These are phyloP conservation scores for Drosophila meridiana DNA, from an alignment of 2,888 invertebrate species.

Conservation along the genomic window DNA sequence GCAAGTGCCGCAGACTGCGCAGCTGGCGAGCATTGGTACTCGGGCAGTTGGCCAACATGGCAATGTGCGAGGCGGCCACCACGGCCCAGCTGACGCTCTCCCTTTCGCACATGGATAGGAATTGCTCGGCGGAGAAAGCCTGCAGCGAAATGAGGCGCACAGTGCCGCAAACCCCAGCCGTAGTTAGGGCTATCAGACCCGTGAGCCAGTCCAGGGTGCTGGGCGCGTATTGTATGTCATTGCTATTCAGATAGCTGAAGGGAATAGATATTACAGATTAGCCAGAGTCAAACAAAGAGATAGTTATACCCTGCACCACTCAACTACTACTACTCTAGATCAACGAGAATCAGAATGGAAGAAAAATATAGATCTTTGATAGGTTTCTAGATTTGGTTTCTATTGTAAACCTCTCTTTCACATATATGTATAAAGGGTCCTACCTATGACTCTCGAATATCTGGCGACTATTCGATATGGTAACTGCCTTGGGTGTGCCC, in stretches of 20 bases:
- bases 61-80: slow-evolving; percentile 68
- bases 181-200: slow-evolving; percentile 57
- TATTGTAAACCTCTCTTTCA: no score
- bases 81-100: slow-evolving; percentile 64
- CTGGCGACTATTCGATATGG: slow-evolving; percentile 64
- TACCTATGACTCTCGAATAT: slow-evolving; percentile 65
- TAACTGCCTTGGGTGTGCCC: slow-evolving; percentile 81
- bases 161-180: slow-evolving; percentile 68
- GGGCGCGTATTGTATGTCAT: slow-evolving; percentile 69
- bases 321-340: no score
- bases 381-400: no score
- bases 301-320: neutral
- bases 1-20: slow-evolving; percentile 53
- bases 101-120: slow-evolving; percentile 65
- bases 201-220: slow-evolving; percentile 71
- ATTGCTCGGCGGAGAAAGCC: slow-evolving; percentile 58
- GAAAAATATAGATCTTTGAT: no score
- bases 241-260: slow-evolving; percentile 49
- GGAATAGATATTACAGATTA: neutral
- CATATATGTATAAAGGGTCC: no score
- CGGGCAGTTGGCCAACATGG: slow-evolving; percentile 60
- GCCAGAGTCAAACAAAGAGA: neutral
- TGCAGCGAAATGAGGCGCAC: slow-evolving; percentile 64
- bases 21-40: slow-evolving; percentile 45
- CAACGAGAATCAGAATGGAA: no score